Evolutionary conservation across 2,113 vertebrate species (phyloP).

Genomic region (Dendrocopos noguchii): DNA sequence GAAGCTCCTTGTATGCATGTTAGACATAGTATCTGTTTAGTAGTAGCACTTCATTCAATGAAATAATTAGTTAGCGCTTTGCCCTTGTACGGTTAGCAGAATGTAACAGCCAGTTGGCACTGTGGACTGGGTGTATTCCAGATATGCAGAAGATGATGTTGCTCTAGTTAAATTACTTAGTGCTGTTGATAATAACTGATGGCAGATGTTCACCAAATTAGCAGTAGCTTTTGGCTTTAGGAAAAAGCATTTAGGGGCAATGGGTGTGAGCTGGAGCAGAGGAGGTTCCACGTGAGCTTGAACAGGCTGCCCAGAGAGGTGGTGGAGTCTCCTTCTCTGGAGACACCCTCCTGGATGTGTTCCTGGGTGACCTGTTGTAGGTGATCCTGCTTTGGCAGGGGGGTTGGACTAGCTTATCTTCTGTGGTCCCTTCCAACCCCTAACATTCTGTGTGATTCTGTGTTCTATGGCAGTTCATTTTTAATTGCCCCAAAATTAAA

Average conservation of each 20-base stretch:
- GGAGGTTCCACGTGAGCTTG: too few relatives aligned
- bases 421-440: too few relatives aligned
- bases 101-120: background rate
- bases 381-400: too few relatives aligned
- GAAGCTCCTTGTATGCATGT: background rate
- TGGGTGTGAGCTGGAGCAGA: too few relatives aligned
- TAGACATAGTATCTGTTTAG: background rate
- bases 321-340: too few relatives aligned
- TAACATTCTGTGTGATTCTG: too few relatives aligned
- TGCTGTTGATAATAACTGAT: background rate
- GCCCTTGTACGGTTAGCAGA: background rate
- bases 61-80: background rate
- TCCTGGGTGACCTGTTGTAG: too few relatives aligned
- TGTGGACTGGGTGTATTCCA: background rate
- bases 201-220: background rate
- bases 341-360: too few relatives aligned
- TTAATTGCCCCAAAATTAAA: background rate
- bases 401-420: too few relatives aligned
- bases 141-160: background rate
- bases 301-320: too few relatives aligned
- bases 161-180: background rate
- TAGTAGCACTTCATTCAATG: background rate
- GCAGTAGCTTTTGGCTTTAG: background rate
- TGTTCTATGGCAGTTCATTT: background rate
- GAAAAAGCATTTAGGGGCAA: background rate